phyloP scores from a whole-genome alignment of 2,888 invertebrate species.

The Geophilus truncorum region DNA sequence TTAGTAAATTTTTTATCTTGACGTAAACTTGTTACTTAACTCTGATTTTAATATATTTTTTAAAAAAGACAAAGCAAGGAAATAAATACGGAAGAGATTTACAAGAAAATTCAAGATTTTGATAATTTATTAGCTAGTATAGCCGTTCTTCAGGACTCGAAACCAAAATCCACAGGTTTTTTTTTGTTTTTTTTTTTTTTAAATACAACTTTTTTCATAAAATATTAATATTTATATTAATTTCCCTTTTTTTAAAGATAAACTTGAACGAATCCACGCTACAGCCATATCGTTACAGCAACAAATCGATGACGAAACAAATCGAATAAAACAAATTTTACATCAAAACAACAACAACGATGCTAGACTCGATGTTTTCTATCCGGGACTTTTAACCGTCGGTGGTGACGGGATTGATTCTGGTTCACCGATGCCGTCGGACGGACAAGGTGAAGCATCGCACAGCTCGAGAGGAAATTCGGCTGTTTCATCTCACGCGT shows the following conservation, averaged over 20 bases:
- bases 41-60: too few relatives aligned
- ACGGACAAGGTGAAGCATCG: neutral
- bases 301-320: conserved; percentile 6
- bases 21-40: too few relatives aligned
- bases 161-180: neutral
- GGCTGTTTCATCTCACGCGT: neutral
- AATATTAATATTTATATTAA: neutral
- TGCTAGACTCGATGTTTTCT: neutral
- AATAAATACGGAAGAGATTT: neutral
- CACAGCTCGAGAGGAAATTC: neutral
- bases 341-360: neutral
- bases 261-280: neutral
- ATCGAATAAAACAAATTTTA: neutral
- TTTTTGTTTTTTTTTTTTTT: neutral
- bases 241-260: neutral
- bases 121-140: neutral
- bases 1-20: neutral
- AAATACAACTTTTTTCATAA: neutral
- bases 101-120: neutral
- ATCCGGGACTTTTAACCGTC: neutral
- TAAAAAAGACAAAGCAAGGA: too few relatives aligned
- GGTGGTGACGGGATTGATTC: neutral
- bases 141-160: neutral
- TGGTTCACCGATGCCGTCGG: neutral
- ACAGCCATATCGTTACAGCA: conserved; percentile 12